phyloP scores from a whole-genome alignment of 2,797 vertebrate species.

The Lophotriccus pileatus region DNA sequence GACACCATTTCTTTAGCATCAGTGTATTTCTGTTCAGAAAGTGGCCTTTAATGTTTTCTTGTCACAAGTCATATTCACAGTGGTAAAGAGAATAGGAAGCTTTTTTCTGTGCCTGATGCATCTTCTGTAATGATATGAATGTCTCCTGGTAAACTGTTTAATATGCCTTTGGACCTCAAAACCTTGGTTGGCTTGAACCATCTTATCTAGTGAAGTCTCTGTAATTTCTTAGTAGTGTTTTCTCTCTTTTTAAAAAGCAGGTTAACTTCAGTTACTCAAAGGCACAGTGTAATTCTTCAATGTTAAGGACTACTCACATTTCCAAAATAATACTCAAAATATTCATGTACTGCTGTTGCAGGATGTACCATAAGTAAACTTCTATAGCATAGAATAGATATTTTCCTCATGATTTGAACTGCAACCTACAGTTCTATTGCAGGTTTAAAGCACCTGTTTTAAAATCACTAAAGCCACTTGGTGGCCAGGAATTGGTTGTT shows the following conservation, averaged over 20 bases:
- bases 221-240: background rate
- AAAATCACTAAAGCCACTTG: background rate
- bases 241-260: background rate
- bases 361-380: background rate
- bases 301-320: background rate
- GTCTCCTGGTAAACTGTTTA: background rate
- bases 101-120: background rate
- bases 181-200: background rate
- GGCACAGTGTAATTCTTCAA: background rate
- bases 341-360: background rate
- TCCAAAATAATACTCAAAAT: background rate
- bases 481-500: background rate
- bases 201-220: background rate
- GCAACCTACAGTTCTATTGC: background rate
- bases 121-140: background rate
- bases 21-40: background rate
- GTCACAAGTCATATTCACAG: background rate
- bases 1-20: background rate
- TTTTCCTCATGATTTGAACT: background rate
- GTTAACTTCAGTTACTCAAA: background rate
- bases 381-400: background rate
- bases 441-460: background rate
- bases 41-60: background rate
- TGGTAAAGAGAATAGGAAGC: background rate
- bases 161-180: background rate